Base-by-base conservation (phyloP, 2,888 invertebrate genomes). In the Cryptocephalus primarius region DNA sequence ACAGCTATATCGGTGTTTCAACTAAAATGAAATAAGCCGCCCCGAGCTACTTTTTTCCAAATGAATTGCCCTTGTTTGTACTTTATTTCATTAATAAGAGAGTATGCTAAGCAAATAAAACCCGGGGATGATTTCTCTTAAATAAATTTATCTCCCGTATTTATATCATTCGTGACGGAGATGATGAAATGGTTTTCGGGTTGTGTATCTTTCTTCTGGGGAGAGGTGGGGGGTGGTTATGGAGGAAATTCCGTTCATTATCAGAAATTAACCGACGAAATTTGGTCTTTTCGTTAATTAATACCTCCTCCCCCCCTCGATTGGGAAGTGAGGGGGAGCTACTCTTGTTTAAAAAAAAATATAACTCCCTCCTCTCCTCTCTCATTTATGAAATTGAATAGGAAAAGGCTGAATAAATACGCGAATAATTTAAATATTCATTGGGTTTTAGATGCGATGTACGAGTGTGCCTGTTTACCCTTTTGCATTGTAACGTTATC, bases 1-100 rank as follows among this genome's bases (percentile, higher is more conserved):
- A 22, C 2, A 22, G 22, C 22, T 22, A 6, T 22, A 22, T 22
- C 22, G 22, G 22, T 22, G 22, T 40, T 31, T 40, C 44, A 48
- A 40, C 48, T 36, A 43, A 45, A 47, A 56, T 55, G 53, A 52
- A 56, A 57, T 55, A 52, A 22, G 22, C 22, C 41, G 51, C 59
- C 56, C 49, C 50, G 43, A 56, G 59, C 59, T 53, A 55, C 56
- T 57, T 57, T 55, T 50, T 56, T 56, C 59, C 56, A 49, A 59
- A 57, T 59, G 59, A 59, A 57, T 53, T 55, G 51, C 47, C 52
- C 40, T 47, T 57, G 55, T 59, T 59, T 53, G 48, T 54, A 55
- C 55, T 57, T 57, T 56, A 56, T 59, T 56, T 55, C 57, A 56
- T 56, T 59, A 57, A 50, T 52, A 51, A 53, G 53, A 51, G 53